Evolutionary conservation across 2,888 invertebrate species (phyloP).

Genomic region (Diadromus collaris): DNA sequence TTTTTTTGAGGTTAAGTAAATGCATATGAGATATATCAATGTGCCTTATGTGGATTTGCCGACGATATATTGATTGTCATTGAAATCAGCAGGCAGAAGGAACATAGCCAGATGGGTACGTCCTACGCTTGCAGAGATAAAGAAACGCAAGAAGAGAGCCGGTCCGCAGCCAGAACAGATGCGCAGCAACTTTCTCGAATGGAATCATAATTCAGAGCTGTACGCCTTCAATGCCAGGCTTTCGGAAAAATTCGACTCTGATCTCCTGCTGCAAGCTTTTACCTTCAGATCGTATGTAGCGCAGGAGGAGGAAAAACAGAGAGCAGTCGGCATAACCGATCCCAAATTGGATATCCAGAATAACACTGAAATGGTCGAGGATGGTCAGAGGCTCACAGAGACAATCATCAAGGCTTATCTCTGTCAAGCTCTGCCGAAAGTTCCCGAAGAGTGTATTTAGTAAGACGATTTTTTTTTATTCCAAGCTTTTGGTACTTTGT

Average conservation of each 20-base stretch:
- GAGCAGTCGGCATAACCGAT: constrained; percentile 86
- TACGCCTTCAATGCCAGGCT: constrained; percentile 94
- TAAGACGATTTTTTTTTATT: constrained; percentile 72
- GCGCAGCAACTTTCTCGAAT: constrained; percentile 87
- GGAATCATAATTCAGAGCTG: constrained; percentile 94
- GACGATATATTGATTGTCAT: constrained; percentile 31
- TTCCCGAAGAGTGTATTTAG: constrained; percentile 89
- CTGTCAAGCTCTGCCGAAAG: constrained; percentile 85
- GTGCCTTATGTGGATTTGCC: not conserved
- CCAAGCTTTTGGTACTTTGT: constrained; percentile 1
- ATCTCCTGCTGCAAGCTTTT: constrained; percentile 88
- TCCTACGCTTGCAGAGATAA: constrained; percentile 85
- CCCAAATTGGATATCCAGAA: constrained; percentile 83
- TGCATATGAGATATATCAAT: not conserved
- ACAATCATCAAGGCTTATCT: constrained; percentile 86
- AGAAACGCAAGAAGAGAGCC: constrained; percentile 81
- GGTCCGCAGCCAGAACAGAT: constrained; percentile 78
- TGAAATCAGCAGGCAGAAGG: constrained; percentile 75
- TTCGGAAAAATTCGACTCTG: constrained; percentile 89
- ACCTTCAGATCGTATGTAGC: constrained; percentile 90
- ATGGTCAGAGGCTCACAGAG: constrained; percentile 86
- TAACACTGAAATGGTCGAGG: constrained; percentile 86
- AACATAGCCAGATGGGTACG: constrained; percentile 84
- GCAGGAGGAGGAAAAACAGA: constrained; percentile 86
- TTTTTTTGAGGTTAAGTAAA: constrained; percentile 32